These are phyloP conservation scores for Bombus consobrinus DNA, from an alignment of 1,140 invertebrate species.

Conservation along the genomic window DNA sequence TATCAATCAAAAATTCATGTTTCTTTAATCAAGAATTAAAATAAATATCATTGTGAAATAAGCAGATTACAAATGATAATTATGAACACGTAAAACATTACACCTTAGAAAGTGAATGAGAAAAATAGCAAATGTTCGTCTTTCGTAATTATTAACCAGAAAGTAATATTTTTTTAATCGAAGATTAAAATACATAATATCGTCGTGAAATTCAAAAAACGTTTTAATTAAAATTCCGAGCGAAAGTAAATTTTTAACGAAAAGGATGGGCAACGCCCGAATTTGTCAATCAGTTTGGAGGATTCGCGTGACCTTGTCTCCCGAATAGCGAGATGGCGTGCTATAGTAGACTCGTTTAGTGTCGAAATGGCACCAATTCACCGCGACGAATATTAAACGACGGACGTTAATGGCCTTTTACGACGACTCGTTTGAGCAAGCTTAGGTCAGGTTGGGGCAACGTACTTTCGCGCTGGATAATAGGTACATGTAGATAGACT, in stretches of 20 bases:
- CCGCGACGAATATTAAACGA: slow-evolving; percentile 49
- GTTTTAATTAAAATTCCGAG: not conserved
- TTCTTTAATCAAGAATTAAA: too few relatives aligned
- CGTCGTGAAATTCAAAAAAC: too few relatives aligned
- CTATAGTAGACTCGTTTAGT: slow-evolving; percentile 22
- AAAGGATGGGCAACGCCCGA: not conserved
- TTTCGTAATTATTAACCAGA: not conserved
- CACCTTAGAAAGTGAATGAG: not conserved
- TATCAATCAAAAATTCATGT: not conserved
- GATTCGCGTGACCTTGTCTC: not conserved
- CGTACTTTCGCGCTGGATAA: slow-evolving; percentile 20
- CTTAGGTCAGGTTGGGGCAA: slow-evolving; percentile 50
- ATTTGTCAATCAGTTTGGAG: not conserved
- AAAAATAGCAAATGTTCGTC: too few relatives aligned
- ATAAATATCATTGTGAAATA: too few relatives aligned
- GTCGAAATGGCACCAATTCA: slow-evolving; percentile 42
- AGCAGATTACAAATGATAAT: not conserved
- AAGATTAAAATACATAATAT: not conserved
- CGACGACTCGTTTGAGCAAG: slow-evolving; percentile 38
- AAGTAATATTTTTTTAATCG: not conserved
- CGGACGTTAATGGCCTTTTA: slow-evolving; percentile 62
- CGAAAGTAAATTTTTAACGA: not conserved
- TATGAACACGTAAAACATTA: not conserved
- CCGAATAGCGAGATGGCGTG: not conserved
- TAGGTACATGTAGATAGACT: not conserved